Conservation (phyloP, 2,888 invertebrate genomes). For the Drosophila ezoana region DNA sequence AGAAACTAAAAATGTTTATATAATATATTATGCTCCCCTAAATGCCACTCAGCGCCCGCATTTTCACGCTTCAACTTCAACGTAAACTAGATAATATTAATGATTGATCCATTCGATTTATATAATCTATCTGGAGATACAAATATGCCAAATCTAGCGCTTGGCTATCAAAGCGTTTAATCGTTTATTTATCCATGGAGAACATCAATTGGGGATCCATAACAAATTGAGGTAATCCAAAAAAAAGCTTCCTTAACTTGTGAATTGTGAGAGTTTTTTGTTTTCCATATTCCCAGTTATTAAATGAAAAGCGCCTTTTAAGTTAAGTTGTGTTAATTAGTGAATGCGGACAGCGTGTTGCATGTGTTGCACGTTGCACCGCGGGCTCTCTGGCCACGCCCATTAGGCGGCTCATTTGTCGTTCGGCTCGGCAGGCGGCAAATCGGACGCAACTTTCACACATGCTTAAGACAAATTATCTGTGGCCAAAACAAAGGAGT, state of each 20-base stretch:
- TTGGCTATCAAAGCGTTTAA: conserved; percentile 16
- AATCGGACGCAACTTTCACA: conserved; percentile 78
- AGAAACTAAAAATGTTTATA: no score
- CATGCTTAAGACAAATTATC: conserved; percentile 77
- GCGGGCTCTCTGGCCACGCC: conserved; percentile 44
- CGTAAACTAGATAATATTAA: conserved; percentile 20
- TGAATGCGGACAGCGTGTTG: conserved; percentile 45
- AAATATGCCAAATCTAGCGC: not conserved
- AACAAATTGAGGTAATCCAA: conserved; percentile 1
- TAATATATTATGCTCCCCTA: not conserved
- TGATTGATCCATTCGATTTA: conserved; percentile 10
- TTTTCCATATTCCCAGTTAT: conserved; percentile 35
- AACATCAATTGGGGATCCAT: conserved; percentile 29
- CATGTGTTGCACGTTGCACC: conserved; percentile 35
- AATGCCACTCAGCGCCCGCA: not conserved
- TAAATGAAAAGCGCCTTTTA: conserved; percentile 38
- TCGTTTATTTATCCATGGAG: conserved; percentile 12
- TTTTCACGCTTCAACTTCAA: not conserved
- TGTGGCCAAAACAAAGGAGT: conserved; percentile 66
- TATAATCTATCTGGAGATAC: conserved; percentile 1
- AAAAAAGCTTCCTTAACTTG: not conserved
- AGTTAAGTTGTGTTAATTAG: conserved; percentile 59
- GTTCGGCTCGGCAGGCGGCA: conserved; percentile 54
- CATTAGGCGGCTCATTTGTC: conserved; percentile 74
- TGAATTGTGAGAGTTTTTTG: conserved; percentile 29